Percentiles rank a stretch among this genome's conserved stretches.
Evolutionary conservation across 2,797 vertebrate genomes (phyloP).

Genomic region (Microtus agrestis): DNA sequence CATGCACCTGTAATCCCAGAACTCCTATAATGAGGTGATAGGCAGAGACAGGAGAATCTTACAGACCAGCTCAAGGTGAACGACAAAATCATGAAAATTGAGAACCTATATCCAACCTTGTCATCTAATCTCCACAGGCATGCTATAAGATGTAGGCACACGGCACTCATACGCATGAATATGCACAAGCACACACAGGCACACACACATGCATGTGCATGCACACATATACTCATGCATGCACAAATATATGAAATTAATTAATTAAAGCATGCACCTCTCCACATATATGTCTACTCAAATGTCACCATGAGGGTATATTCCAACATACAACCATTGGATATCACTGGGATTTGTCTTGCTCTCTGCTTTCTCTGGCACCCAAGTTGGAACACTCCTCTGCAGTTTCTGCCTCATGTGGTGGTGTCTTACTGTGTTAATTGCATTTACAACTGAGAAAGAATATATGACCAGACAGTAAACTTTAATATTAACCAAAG

Average conservation of each 20-base stretch:
- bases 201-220: too few species aligned
- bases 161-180: neutral
- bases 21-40: neutral
- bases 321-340: too few species aligned
- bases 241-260: neutral
- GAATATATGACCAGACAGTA: neutral
- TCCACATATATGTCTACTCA: neutral
- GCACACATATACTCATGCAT: neutral
- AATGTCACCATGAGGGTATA: neutral
- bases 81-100: neutral
- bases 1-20: neutral
- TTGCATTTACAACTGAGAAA: constrained; percentile 7
- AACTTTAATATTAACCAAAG: neutral
- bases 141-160: neutral
- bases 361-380: neutral
- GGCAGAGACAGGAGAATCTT: neutral
- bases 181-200: neutral
- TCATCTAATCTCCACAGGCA: neutral
- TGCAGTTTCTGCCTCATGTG: neutral
- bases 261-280: neutral
- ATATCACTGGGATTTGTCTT: neutral
- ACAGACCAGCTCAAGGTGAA: neutral
- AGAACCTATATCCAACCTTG: neutral
- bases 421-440: neutral
- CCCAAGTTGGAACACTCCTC: neutral